Conservation (phyloP, 2,888 invertebrate species). For the Heliconius sara region DNA sequence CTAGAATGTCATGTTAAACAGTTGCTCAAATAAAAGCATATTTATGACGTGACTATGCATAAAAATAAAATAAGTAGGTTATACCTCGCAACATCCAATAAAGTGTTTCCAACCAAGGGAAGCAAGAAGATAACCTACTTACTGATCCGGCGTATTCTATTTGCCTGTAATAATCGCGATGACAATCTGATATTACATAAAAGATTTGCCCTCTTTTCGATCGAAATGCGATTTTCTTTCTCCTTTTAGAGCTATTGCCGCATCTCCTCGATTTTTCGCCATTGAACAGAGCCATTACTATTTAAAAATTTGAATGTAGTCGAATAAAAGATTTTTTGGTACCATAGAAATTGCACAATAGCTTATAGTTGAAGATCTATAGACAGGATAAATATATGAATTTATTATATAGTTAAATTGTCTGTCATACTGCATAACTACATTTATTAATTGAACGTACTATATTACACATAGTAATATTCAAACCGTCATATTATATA, state of each 20-base stretch:
- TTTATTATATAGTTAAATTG: neutral
- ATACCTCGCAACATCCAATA: slow-evolving; percentile 73
- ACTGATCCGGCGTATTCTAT: slow-evolving; percentile 83
- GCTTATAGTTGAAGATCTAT: slow-evolving; percentile 21
- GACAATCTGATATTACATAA: slow-evolving; percentile 84
- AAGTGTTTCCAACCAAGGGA: slow-evolving; percentile 79
- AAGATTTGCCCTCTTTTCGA: slow-evolving; percentile 83
- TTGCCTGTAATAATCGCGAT: slow-evolving; percentile 84
- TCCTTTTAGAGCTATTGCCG: slow-evolving; percentile 80
- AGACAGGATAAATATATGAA: slow-evolving; percentile 12
- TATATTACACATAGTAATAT: neutral
- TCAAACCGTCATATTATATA: slow-evolving; percentile 9
- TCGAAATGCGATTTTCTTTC: slow-evolving; percentile 81
- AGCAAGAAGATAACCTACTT: slow-evolving; percentile 83
- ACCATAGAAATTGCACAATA: slow-evolving; percentile 66
- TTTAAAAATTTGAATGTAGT: slow-evolving; percentile 77
- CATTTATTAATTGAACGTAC: neutral
- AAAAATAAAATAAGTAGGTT: slow-evolving; percentile 53
- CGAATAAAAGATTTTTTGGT: slow-evolving; percentile 78
- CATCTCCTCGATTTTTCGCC: slow-evolving; percentile 76
- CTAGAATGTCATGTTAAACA: neutral
- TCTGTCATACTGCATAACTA: neutral
- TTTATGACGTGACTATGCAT: slow-evolving; percentile 51
- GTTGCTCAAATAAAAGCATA: slow-evolving; percentile 30
- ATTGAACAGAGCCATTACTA: slow-evolving; percentile 74